phyloP scores from a whole-genome alignment of 2,797 vertebrate genomes.

The Hephaestus fuliginosus region DNA sequence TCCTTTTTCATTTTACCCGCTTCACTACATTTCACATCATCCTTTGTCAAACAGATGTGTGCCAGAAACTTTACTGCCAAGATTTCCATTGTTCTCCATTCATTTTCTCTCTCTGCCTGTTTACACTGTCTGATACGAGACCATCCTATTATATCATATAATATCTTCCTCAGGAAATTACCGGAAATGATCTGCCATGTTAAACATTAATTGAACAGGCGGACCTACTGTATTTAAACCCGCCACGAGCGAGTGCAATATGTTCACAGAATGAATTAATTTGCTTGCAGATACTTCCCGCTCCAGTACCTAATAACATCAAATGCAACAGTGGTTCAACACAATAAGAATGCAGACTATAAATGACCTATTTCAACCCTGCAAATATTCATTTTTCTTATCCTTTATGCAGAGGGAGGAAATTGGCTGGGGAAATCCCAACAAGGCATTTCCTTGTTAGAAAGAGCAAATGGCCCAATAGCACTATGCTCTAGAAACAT shows the following conservation, averaged over 20 bases:
- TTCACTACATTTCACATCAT: slow-evolving; percentile 74
- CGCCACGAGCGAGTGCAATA: slow-evolving; percentile 58
- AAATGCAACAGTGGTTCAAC: slow-evolving; percentile 63
- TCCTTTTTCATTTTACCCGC: slow-evolving; percentile 58
- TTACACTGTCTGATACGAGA: slow-evolving; percentile 68
- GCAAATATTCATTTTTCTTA: slow-evolving; percentile 43
- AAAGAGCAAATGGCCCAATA: slow-evolving; percentile 44
- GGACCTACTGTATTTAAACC: slow-evolving; percentile 62
- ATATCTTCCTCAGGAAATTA: slow-evolving; percentile 76
- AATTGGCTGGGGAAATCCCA: slow-evolving; percentile 43
- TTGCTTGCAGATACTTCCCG: slow-evolving; percentile 69
- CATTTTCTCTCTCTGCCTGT: slow-evolving; percentile 45
- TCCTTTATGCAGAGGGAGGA: slow-evolving; percentile 24
- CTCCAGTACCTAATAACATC: slow-evolving; percentile 70
- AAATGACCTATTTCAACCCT: slow-evolving; percentile 55
- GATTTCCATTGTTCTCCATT: slow-evolving; percentile 51
- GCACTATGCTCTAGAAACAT: slow-evolving; percentile 31
- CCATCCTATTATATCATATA: slow-evolving; percentile 46
- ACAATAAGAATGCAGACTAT: slow-evolving; percentile 57
- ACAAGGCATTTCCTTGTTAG: slow-evolving; percentile 26
- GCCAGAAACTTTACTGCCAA: slow-evolving; percentile 44
- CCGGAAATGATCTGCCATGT: slow-evolving; percentile 70
- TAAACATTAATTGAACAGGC: slow-evolving; percentile 79
- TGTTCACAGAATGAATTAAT: slow-evolving; percentile 75
- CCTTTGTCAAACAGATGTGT: slow-evolving; percentile 60